Evolutionary conservation across 1,140 invertebrate genomes (phyloP), one percentile per base, ranked within the genome.

Genomic region (Drosophila subpulchrella): DNA sequence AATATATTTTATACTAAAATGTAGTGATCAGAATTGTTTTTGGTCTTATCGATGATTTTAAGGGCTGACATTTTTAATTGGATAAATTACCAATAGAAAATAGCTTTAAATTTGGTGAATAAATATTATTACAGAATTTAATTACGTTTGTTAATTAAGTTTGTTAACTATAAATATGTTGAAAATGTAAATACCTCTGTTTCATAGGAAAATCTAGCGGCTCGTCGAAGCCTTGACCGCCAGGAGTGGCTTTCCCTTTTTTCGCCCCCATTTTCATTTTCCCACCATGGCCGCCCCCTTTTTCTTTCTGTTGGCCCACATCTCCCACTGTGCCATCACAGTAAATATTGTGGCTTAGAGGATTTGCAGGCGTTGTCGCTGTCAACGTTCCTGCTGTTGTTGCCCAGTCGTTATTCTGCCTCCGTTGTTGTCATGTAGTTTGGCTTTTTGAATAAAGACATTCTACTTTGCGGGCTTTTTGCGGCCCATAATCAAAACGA

Each of bases 341-440:
- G 78, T 78, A 81, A 80, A 81, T 81, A 81, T 81, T 75, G 62
- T 39, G 76, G 72, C 81, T 84, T 84, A 84, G 72, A 67, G 62
- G 76, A 63, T 75, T 83, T 80, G 44, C 46, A 47, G 59, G 50
- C 72, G 65, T 53, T 77, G 78, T 74, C 62, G 51, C 51, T 62
- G 53, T 55, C 39, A 30, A 56, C 44, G 55, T 47, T 56, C 13
- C 41, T 46, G 10, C 11, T 46, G 20, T 42, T 48, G 42, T 53
- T 70, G 76, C 27, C 56, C 10, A 11, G 11, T 58, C 30, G 20
- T 67, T 56, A 36, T 27, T 15, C 41, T 55, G 41, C 51, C 62
- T 32, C 50, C 57, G 62, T 50, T 65, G 56, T 67, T 73, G 72
- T 41, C 38, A 66, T 68, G 65, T 53, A 68, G 60, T 53, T 68